Conservation (phyloP, 2,888 invertebrate species). For the Agrenia bidenticulata region DNA sequence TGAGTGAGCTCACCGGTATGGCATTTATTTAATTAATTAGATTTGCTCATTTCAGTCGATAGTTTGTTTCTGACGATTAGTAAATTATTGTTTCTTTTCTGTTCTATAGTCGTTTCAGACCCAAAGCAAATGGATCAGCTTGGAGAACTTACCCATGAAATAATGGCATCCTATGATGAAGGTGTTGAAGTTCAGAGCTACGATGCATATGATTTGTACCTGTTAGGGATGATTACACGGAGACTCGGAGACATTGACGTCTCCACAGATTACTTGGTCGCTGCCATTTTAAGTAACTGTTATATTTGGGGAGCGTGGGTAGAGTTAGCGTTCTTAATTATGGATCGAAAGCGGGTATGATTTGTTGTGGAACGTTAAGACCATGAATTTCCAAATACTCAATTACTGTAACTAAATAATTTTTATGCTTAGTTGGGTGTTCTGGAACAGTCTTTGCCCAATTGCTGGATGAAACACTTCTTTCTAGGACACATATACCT, state of each 20-base stretch:
- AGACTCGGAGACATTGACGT: constrained; percentile 77
- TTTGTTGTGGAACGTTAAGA: neutral
- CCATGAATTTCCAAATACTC: constrained; percentile 7
- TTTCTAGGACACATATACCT: constrained; percentile 87
- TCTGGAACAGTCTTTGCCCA: constrained; percentile 62
- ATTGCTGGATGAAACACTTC: constrained; percentile 93
- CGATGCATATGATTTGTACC: constrained; percentile 84
- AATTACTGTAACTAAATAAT: constrained; percentile 20
- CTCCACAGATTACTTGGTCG: constrained; percentile 76
- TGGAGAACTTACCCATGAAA: constrained; percentile 45
- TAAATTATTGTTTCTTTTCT: neutral
- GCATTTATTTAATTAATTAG: neutral
- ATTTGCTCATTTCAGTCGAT: constrained; percentile 8
- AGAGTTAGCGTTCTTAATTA: constrained; percentile 81
- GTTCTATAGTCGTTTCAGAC: constrained; percentile 44
- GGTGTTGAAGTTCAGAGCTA: constrained; percentile 57
- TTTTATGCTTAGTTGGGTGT: constrained; percentile 56
- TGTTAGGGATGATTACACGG: constrained; percentile 87
- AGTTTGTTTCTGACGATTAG: neutral
- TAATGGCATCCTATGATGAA: constrained; percentile 43
- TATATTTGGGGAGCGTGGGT: constrained; percentile 95
- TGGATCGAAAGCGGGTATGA: constrained; percentile 71
- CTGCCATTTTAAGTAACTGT: constrained; percentile 75
- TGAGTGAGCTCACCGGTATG: constrained; percentile 65
- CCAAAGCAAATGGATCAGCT: constrained; percentile 50